Evolutionary conservation across 1,140 invertebrate genomes (phyloP).

Genomic region (Doryteuthis pealeii): DNA sequence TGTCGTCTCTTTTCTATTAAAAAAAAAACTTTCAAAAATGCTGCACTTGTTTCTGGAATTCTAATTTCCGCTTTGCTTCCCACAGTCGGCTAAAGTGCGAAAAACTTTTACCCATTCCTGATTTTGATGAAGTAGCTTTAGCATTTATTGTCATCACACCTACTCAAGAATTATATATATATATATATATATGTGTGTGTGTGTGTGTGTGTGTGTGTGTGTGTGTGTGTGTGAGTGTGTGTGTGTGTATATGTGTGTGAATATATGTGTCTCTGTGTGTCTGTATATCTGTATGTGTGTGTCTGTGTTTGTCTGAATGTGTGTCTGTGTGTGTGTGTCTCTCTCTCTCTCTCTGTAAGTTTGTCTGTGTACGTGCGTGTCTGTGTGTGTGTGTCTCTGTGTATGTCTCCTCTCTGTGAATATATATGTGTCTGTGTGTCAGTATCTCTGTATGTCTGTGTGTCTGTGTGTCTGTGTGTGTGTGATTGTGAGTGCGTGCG

Average conservation of each 20-base stretch:
- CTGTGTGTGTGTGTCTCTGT: not conserved
- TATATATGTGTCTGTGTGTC: conserved; percentile 2
- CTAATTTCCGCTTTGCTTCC: too few species aligned
- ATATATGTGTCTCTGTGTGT: not conserved
- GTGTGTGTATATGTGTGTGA: not conserved
- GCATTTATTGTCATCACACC: too few species aligned
- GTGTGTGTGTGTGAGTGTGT: not conserved
- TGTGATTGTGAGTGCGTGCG: too few species aligned
- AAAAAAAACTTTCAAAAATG: too few species aligned
- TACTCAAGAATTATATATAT: too few species aligned
- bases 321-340: not conserved
- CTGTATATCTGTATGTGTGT: not conserved
- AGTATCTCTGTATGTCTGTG: not conserved
- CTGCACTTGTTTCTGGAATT: too few species aligned
- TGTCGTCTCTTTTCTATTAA: too few species aligned
- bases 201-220: not conserved
- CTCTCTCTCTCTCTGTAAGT: not conserved
- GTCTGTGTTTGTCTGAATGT: conserved; percentile 10
- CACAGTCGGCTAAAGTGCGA: too few species aligned
- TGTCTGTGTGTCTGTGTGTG: too few species aligned
- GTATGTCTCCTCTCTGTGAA: not conserved
- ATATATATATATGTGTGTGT: not conserved
- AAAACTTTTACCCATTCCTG: too few species aligned
- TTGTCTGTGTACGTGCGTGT: not conserved
- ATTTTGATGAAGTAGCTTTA: too few species aligned